A percentile compares a stretch with the other conserved stretches of the same genome.
Conservation (phyloP, 2,797 vertebrate genomes). For the Phrynocephalus forsythii region DNA sequence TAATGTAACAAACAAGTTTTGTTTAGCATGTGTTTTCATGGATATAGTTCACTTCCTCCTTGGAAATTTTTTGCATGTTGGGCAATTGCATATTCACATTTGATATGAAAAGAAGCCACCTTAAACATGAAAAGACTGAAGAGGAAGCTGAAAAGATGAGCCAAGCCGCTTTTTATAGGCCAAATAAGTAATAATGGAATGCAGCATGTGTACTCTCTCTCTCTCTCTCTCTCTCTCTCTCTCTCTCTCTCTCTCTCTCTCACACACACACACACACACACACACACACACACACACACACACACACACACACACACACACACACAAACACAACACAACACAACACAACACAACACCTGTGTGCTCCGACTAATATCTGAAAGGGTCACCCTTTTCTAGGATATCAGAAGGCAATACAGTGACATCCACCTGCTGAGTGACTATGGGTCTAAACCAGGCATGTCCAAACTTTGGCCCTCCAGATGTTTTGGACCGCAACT, state of each 20-base stretch:
- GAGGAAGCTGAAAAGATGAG: not conserved
- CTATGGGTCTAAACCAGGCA: not conserved
- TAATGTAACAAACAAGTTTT: too few species aligned
- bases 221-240: too few species aligned
- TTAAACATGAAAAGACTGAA: not conserved
- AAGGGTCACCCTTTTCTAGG: too few species aligned
- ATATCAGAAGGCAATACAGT: not conserved
- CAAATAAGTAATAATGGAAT: not conserved
- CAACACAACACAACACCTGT: not conserved
- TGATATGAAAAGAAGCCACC: not conserved
- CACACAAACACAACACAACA: not conserved
- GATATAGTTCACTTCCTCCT: too few species aligned
- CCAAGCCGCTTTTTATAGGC: not conserved
- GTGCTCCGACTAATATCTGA: not conserved
- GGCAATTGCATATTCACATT: not conserved
- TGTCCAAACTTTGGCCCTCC: too few species aligned
- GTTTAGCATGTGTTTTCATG: too few species aligned
- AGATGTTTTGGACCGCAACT: too few species aligned
- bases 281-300: not conserved
- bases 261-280: not conserved
- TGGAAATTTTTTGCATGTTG: too few species aligned
- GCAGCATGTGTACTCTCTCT: not conserved
- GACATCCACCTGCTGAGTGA: not conserved
- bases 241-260: too few species aligned
- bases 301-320: not conserved